A percentile compares a stretch with the other conserved stretches of the same genome.
These are phyloP conservation scores for Pygocentrus nattereri DNA, from an alignment of 2,797 vertebrate species.

Conservation along the genomic window DNA sequence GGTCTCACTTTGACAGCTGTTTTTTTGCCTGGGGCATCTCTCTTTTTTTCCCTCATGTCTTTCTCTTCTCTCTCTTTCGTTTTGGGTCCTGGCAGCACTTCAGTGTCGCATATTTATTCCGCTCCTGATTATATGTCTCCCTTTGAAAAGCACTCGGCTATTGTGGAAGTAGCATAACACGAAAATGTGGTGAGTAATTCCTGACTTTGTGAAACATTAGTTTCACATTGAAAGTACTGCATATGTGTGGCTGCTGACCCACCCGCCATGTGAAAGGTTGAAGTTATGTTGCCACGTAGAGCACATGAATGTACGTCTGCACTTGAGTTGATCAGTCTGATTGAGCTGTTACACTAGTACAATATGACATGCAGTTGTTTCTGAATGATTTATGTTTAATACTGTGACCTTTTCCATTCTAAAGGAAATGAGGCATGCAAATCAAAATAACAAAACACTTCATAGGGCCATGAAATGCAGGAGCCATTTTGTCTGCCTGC, in stretches of 20 bases:
- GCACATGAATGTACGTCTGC: too few relatives aligned
- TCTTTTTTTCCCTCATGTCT: constrained; percentile 25
- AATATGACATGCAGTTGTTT: too few relatives aligned
- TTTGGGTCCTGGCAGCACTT: constrained; percentile 65
- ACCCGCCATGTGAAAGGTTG: too few relatives aligned
- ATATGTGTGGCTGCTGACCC: not conserved
- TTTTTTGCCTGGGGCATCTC: constrained; percentile 70
- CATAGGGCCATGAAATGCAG: too few relatives aligned
- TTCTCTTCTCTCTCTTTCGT: constrained; percentile 59
- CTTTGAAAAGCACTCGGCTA: constrained; percentile 51
- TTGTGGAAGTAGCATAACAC: constrained; percentile 14
- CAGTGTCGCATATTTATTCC: constrained; percentile 76
- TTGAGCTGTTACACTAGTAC: too few relatives aligned
- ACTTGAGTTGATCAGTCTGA: too few relatives aligned
- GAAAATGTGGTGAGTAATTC: not conserved
- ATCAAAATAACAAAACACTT: too few relatives aligned
- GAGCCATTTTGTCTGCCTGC: too few relatives aligned
- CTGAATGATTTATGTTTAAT: too few relatives aligned
- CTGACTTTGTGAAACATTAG: not conserved
- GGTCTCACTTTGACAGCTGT: constrained; percentile 78
- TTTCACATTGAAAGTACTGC: not conserved
- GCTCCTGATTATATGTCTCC: constrained; percentile 71
- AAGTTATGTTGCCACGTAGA: too few relatives aligned
- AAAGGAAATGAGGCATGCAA: too few relatives aligned
- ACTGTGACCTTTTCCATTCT: too few relatives aligned